Base-by-base conservation (phyloP, 2,113 vertebrate genomes). In the Pelmatolapia mariae region DNA sequence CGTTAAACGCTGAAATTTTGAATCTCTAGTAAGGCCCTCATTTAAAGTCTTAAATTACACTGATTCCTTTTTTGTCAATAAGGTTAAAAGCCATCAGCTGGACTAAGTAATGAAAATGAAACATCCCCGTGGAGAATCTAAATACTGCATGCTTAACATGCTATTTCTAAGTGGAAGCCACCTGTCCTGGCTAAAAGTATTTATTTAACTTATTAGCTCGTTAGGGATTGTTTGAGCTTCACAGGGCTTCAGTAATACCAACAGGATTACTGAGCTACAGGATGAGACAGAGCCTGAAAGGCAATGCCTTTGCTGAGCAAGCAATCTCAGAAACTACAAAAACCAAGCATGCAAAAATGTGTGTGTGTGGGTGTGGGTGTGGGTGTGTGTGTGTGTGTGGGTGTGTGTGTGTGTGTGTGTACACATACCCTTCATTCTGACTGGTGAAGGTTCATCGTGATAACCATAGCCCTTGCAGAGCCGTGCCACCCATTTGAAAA, bases 1-100 rank as follows among this genome's bases (percentile, higher is more conserved):
- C 81, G 85, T 94, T 93, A 91, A 94, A 93, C 88, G 90, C 66
- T 85, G 73, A 92, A 86, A 93, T 90, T 81, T 79, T 89, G 50
- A 92, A 92, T 80, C 73, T 85, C 80, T 87, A 24, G 63, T 93
- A 90, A 85, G 38, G 80, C 24, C 31, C 87, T 91, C 88, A 79
- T 88, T 91, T 90, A 88, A 80, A 68, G 31, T 56, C 68, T 83
- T 85, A 86, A 87, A 94, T 89, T 89, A 88, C 54, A 71, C 59
- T 13, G 59, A 92, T 86, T 91, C 68, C 84, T 86, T 90, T 84
- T 86, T 52, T 81, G 84, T 86, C 86, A 92, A 47, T 88, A 87
- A 93, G 80, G 89, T 93, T 90, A 94, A 91, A 93, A 90, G 81
- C 73, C 40, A 86, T 63, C 66, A 83, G 47, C 59, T n/a, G 8